Base-by-base conservation (phyloP, 2,888 invertebrate species). In the Acronicta psi region DNA sequence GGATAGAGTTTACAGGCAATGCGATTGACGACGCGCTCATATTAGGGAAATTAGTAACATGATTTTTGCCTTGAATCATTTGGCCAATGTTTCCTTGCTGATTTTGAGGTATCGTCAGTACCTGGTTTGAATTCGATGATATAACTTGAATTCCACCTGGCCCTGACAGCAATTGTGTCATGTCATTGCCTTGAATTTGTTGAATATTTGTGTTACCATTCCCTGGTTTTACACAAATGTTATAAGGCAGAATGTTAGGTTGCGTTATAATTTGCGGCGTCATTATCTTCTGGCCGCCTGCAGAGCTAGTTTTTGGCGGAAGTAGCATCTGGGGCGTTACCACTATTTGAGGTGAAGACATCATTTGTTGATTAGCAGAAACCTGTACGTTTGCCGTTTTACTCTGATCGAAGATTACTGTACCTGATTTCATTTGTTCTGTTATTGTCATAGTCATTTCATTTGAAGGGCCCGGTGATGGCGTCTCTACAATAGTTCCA, bases 401-500 rank as follows among this genome's bases (percentile, higher is more conserved):
- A 64, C 89, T 91, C 73, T 94, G 94, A 74, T 94, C 94, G 59
- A 93, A 93, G 69, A 94, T 93, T 1, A 94, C 87, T 23, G 93
- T 93, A 11, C 93, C 93, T 2, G 94, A 88, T 73, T 94, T 94
- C 91, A 93, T 90, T 81, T 93, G 93, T 69, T 94, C 94, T 20
- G 93, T 94, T 54, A 93, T 91, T 14, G 94, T 93, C 92, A 93
- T 93, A 0, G 94, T 93, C 90, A 94, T 88, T 85, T 94, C 93
- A 75, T 92, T 94, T 2, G 88, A 81, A 9, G 94, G 94, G 0
- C 94, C 94, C 6, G 94, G 94, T n/a, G 94, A 94, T 11, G 93
- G 94, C 8, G 94, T 94, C 77, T 94, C 94, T 0, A 94, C 94
- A 20, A 94, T 94, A 10, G 94, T 94, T 0, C 94, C 94, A 51